Evolutionary conservation across 2,113 vertebrate genomes (phyloP).

Genomic region (Phyllopteryx taeniolatus): DNA sequence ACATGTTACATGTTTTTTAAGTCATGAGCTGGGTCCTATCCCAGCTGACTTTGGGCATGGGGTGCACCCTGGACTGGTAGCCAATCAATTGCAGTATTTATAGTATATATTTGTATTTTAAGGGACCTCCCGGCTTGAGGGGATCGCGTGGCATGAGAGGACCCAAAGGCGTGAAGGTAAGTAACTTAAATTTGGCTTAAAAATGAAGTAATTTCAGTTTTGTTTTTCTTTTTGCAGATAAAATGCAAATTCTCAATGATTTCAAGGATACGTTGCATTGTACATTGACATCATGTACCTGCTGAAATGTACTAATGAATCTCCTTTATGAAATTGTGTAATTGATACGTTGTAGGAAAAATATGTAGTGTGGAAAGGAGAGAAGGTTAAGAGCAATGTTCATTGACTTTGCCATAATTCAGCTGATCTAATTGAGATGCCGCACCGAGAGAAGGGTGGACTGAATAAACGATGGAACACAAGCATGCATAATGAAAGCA

Average conservation of each 20-base stretch:
- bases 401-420: slow-evolving; percentile 24
- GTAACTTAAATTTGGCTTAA: slow-evolving; percentile 24
- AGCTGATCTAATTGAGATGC: slow-evolving; percentile 19
- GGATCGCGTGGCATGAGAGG: slow-evolving; percentile 82
- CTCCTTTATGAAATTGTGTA: background rate
- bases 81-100: background rate
- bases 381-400: slow-evolving; percentile 11
- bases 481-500: slow-evolving; percentile 43
- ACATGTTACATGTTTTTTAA: too few relatives aligned
- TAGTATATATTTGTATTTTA: slow-evolving; percentile 18
- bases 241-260: background rate
- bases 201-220: background rate
- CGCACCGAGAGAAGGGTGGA: slow-evolving; percentile 23
- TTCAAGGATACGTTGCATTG: background rate
- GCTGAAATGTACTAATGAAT: background rate
- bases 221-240: background rate
- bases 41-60: too few relatives aligned
- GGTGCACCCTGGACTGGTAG: background rate
- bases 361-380: background rate
- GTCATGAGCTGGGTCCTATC: background rate
- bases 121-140: slow-evolving; percentile 83
- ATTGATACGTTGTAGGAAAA: background rate
- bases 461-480: slow-evolving; percentile 47
- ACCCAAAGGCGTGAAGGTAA: slow-evolving; percentile 84
- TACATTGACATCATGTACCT: background rate